These are phyloP conservation scores for Tineola bisselliella DNA, from an alignment of 2,888 invertebrate species.

Conservation along the genomic window DNA sequence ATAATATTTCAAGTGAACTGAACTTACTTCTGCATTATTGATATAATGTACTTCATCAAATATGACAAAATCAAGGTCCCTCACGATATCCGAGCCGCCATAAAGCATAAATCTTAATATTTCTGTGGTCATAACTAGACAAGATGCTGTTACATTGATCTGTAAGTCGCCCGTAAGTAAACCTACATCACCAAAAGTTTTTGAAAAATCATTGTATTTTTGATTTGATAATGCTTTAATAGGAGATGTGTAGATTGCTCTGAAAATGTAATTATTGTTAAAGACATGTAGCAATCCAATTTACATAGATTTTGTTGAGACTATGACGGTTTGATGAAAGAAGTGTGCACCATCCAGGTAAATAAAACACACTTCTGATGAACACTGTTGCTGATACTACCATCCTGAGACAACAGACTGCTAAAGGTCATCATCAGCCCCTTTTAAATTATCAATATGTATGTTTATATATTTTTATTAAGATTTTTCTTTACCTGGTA, in stretches of 20 bases:
- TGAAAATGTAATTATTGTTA: slow-evolving; percentile 25
- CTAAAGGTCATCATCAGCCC: no score
- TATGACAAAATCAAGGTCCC: slow-evolving; percentile 98
- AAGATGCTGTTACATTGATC: slow-evolving; percentile 91
- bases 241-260: slow-evolving; percentile 97
- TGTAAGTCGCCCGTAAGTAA: slow-evolving; percentile 95
- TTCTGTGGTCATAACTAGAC: slow-evolving; percentile 99
- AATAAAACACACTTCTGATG: no score
- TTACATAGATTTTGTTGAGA: no score
- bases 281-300: no score
- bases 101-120: slow-evolving; percentile 91
- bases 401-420: no score
- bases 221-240: slow-evolving; percentile 99
- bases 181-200: slow-evolving; percentile 91
- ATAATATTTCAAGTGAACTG: background rate
- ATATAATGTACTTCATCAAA: slow-evolving; percentile 99
- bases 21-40: slow-evolving; percentile 94
- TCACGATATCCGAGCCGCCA: slow-evolving; percentile 91
- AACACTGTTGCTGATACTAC: no score
- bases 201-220: slow-evolving; percentile 97
- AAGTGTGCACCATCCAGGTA: no score
- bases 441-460: no score
- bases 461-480: no score
- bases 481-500: slow-evolving; percentile 82
- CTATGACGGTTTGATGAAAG: no score